Conservation (phyloP, 2,113 vertebrate genomes). For the Onychostruthus taczanowskii region DNA sequence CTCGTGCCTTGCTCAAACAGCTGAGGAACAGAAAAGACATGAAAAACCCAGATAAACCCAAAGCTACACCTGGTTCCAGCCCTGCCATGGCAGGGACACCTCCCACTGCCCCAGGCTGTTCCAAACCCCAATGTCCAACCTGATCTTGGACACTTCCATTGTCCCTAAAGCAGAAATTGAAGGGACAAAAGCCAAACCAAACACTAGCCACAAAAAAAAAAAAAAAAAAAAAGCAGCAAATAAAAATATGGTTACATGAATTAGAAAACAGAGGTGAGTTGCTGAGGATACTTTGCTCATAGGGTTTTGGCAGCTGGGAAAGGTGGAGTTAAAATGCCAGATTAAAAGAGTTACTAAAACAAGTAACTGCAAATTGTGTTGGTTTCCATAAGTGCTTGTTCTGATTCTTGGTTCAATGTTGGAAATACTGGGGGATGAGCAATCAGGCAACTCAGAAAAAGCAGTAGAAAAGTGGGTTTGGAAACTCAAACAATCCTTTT, state of each 20-base stretch:
- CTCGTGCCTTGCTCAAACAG: neutral
- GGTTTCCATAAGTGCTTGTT: neutral
- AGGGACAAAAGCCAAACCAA: neutral
- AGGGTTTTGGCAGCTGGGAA: neutral
- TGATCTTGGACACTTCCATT: rapidly evolving
- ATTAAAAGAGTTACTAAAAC: neutral
- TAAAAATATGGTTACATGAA: neutral
- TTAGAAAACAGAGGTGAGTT: neutral
- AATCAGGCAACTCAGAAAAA: neutral
- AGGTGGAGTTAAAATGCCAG: neutral
- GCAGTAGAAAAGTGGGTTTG: neutral
- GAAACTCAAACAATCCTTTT: neutral
- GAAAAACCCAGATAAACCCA: rapidly evolving
- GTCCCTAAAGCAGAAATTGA: neutral
- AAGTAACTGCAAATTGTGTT: rapidly evolving
- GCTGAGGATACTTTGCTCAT: neutral
- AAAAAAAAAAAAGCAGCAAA: too few species aligned
- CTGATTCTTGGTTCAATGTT: neutral
- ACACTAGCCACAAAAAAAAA: neutral
- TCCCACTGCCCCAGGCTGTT: neutral
- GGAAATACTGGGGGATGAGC: neutral
- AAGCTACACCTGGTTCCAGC: neutral
- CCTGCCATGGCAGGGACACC: neutral
- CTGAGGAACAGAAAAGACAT: neutral
- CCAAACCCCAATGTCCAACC: neutral